Base-by-base conservation (phyloP, 2,113 vertebrate genomes). In the Nibea coibor region DNA sequence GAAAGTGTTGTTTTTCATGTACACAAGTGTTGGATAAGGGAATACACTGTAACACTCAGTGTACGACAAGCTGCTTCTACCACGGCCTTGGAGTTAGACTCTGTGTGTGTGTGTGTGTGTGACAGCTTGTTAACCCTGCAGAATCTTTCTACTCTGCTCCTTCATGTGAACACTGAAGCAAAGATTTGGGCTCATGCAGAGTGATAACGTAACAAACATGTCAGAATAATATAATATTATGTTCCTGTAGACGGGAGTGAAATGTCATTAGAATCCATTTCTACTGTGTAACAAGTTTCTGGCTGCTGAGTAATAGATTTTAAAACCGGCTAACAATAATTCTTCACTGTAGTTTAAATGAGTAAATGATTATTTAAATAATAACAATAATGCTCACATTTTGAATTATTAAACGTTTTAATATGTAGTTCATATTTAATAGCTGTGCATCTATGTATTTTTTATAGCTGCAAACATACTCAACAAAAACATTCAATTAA, bases 61-160 rank as follows among this genome's bases (percentile, higher is more conserved):
- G 94, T 94, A 95, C 94, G 92, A 96, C 92, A 96, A 96, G 92
- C 91, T 95, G 94, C 62, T 75, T 59, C 10, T 85, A 53, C 42
- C 35, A 39, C 11, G 56, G 74, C 51, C 66, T 75, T 53, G n/a
- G 22, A 64, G 58, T 62, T 57, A 11, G n/a, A 22, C 15, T 43
- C 28, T 64, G 48, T 72, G 39, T 42, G 19, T 62, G n/a, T n/a
- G 43, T n/a, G 42, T 42, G 42, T 53, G 54, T 26, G 24, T 5
- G 22, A 24, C 15, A 58, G 26, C 5, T 1, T 39, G 31, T 70
- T 69, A 61, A 42, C 45, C 63, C 19, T 43, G 10, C 43, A 35
- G 12, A 24, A 28, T 31, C 35, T 50, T 71, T 61, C 12, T 56
- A 35, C 9, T 61, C 51, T 59, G 22, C 24, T 66, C 22, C 22